A percentile compares a stretch with the other conserved stretches of the same genome.
Conservation (phyloP, 2,888 invertebrate species). For the Dicranocentrus wangi region DNA sequence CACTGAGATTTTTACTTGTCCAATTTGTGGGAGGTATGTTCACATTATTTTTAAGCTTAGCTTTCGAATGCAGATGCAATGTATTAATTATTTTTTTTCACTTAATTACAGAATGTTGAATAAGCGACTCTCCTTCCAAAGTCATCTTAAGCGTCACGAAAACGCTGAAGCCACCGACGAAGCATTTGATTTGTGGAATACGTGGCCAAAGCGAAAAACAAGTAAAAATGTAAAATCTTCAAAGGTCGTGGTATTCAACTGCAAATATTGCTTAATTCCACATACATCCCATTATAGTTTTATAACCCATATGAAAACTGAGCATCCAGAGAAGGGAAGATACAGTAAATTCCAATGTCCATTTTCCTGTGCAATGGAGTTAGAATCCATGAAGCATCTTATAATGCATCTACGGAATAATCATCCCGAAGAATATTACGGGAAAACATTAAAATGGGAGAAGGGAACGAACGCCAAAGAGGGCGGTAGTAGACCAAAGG, state of each 20-base stretch:
- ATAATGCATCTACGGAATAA: slow-evolving; percentile 14
- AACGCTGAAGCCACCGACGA: slow-evolving; percentile 41
- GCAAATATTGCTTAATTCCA: slow-evolving; percentile 45
- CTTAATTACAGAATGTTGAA: slow-evolving; percentile 29
- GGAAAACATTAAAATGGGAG: slow-evolving; percentile 10
- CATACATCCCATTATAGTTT: slow-evolving; percentile 28
- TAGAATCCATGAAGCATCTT: slow-evolving; percentile 26
- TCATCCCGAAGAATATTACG: slow-evolving; percentile 26
- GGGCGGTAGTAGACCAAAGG: slow-evolving; percentile 24
- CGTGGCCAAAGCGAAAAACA: slow-evolving; percentile 19
- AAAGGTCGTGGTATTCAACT: slow-evolving; percentile 4
- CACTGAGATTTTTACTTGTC: slow-evolving; percentile 19
- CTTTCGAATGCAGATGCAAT: not conserved
- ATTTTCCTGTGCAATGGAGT: slow-evolving; percentile 19
- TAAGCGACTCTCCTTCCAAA: slow-evolving; percentile 26
- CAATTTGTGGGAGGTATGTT: slow-evolving; percentile 38
- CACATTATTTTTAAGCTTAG: not conserved
- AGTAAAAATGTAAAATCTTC: not conserved
- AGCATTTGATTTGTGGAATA: slow-evolving; percentile 35
- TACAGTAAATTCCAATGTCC: slow-evolving; percentile 9
- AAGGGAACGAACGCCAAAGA: not conserved
- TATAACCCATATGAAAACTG: slow-evolving; percentile 22
- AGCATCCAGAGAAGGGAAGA: slow-evolving; percentile 29
- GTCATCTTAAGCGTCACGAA: slow-evolving; percentile 36
- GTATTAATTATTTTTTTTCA: not conserved